Evolutionary conservation across 2,888 invertebrate species (phyloP).

Genomic region (Himalopsyche japonica): DNA sequence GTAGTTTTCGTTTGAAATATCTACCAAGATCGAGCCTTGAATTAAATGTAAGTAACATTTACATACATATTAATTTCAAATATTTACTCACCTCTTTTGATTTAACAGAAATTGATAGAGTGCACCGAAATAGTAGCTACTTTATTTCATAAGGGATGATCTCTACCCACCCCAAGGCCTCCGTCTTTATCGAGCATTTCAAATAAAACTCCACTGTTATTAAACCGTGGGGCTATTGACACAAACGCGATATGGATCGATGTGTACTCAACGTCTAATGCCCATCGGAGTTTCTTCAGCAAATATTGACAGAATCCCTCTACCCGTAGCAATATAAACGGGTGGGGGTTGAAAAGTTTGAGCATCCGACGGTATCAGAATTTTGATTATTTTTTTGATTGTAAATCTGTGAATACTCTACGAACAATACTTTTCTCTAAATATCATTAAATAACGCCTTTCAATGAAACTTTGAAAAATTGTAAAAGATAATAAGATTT

Average conservation of each 20-base stretch:
- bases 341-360: slow-evolving; percentile 14
- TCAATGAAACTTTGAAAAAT: too few relatives aligned
- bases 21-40: not conserved
- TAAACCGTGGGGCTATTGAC: slow-evolving; percentile 35
- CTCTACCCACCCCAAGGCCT: not conserved
- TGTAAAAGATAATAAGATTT: too few relatives aligned
- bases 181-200: slow-evolving; percentile 3
- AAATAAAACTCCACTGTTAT: slow-evolving; percentile 33
- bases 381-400: slow-evolving; percentile 29
- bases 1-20: not conserved
- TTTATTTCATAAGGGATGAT: slow-evolving; percentile 1
- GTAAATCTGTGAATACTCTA: not conserved
- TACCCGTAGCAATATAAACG: slow-evolving; percentile 27
- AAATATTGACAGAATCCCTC: slow-evolving; percentile 36
- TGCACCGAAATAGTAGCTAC: not conserved
- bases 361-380: slow-evolving; percentile 16
- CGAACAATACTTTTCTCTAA: not conserved
- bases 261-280: slow-evolving; percentile 22
- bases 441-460: too few relatives aligned
- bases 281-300: slow-evolving; percentile 23
- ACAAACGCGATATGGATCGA: slow-evolving; percentile 34
- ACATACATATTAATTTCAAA: not conserved
- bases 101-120: not conserved
- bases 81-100: not conserved
- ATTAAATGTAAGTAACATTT: not conserved